Conservation (phyloP, 1,140 invertebrate species). For the Dinoponera quadriceps region DNA sequence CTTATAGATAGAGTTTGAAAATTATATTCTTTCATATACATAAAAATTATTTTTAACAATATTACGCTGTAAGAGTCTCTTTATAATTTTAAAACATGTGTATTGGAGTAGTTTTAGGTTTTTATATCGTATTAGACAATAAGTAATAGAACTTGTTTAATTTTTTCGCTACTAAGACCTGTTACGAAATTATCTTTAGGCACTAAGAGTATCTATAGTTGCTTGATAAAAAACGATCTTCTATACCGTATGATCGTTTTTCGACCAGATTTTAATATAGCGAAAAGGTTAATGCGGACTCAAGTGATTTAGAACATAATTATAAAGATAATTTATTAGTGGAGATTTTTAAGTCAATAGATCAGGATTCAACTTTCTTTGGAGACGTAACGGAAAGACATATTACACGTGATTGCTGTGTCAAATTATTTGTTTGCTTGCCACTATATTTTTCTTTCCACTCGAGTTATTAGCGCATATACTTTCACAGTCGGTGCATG, state of each 20-base stretch:
- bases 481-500: slow-evolving; percentile 71
- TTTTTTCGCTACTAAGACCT: neutral
- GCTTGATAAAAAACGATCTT: no score
- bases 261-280: no score
- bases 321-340: slow-evolving; percentile 20
- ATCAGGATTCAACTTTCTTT: neutral
- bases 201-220: no score
- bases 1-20: slow-evolving; percentile 3
- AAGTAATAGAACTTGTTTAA: slow-evolving; percentile 15
- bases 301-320: slow-evolving; percentile 1
- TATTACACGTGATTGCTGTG: slow-evolving; percentile 45
- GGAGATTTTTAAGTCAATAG: neutral
- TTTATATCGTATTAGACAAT: slow-evolving; percentile 43
- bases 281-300: no score
- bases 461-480: slow-evolving; percentile 56
- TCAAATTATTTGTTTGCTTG: slow-evolving; percentile 68
- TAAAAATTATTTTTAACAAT: slow-evolving; percentile 24
- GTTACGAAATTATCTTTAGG: no score
- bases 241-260: no score
- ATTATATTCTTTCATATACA: neutral
- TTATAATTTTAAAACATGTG: neutral
- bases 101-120: slow-evolving; percentile 58
- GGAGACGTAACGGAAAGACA: neutral
- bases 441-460: slow-evolving; percentile 48
- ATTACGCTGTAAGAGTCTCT: neutral